phyloP scores from a whole-genome alignment of 2,888 invertebrate genomes.

The Phorcus lineatus region DNA sequence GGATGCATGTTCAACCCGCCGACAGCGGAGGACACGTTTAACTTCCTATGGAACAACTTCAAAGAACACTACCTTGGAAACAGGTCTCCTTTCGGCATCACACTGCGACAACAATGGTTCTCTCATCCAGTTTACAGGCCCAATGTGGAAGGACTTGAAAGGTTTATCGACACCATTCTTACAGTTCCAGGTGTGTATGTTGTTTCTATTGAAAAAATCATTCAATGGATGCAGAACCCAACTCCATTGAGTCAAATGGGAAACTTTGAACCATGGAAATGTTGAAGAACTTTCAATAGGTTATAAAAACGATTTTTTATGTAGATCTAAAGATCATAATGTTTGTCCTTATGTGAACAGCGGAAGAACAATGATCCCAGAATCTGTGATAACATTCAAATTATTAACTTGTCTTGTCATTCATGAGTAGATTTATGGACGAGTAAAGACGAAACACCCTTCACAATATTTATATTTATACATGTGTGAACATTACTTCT shows the following conservation, averaged over 20 bases:
- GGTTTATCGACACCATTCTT: constrained; percentile 49
- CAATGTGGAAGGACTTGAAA: constrained; percentile 53
- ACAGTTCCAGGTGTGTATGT: constrained; percentile 55
- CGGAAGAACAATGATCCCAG: no score
- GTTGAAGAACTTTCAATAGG: constrained; percentile 21
- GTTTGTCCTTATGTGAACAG: no score
- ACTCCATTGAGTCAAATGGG: constrained; percentile 45
- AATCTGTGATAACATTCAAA: no score
- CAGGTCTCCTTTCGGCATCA: constrained; percentile 86
- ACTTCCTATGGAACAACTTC: constrained; percentile 85
- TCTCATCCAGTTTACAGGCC: constrained; percentile 46
- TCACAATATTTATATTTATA: no score
- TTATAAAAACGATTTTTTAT: no score
- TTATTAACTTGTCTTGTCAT: no score
- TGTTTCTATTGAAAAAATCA: constrained; percentile 51
- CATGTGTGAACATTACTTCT: no score
- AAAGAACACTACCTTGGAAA: constrained; percentile 81
- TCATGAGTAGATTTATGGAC: no score
- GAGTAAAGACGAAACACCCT: no score
- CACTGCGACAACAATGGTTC: constrained; percentile 89
- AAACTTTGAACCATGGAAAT: constrained; percentile 50
- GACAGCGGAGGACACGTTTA: constrained; percentile 53
- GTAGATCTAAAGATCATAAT: no score
- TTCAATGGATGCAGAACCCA: constrained; percentile 63
- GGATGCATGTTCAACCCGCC: constrained; percentile 59